These are phyloP conservation scores for Archaeoteleia sp. DNA, from an alignment of 2,888 invertebrate genomes.

Conservation along the genomic window DNA sequence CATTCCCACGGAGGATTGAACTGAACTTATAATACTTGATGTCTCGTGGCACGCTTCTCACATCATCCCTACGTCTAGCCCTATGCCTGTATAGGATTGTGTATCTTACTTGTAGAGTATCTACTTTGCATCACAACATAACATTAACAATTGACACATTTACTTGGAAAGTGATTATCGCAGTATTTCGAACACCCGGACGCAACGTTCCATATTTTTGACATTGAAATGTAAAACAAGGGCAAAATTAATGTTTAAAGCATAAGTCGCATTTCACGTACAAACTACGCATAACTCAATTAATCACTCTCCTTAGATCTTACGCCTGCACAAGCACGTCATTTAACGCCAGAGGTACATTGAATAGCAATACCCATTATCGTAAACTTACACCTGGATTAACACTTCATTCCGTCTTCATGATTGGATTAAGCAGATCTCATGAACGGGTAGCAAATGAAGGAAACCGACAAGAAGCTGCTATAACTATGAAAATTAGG, in stretches of 20 bases:
- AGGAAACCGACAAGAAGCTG: slow-evolving; percentile 39
- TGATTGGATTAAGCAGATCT: slow-evolving; percentile 65
- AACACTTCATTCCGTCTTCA: slow-evolving; percentile 61
- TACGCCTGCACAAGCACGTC: slow-evolving; percentile 47
- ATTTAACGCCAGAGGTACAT: slow-evolving; percentile 66
- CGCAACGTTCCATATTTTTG: slow-evolving; percentile 17
- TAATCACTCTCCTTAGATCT: slow-evolving; percentile 38
- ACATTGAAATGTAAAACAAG: slow-evolving; percentile 18
- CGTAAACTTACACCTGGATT: slow-evolving; percentile 65
- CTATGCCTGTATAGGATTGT: slow-evolving; percentile 26
- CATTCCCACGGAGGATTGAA: slow-evolving; percentile 72
- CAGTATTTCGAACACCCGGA: background rate
- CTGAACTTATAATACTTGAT: slow-evolving; percentile 70
- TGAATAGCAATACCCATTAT: slow-evolving; percentile 69
- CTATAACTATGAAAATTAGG: slow-evolving; percentile 33
- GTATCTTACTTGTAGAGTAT: slow-evolving; percentile 39
- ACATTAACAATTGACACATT: slow-evolving; percentile 41
- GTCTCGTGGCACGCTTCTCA: slow-evolving; percentile 65
- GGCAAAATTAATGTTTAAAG: slow-evolving; percentile 28
- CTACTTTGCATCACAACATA: slow-evolving; percentile 45
- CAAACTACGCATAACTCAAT: slow-evolving; percentile 42
- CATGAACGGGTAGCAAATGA: slow-evolving; percentile 33
- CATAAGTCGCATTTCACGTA: slow-evolving; percentile 18
- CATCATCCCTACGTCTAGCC: slow-evolving; percentile 46
- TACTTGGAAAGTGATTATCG: slow-evolving; percentile 16